Conservation (phyloP, 1,140 invertebrate genomes). For the Danaus melanippus region DNA sequence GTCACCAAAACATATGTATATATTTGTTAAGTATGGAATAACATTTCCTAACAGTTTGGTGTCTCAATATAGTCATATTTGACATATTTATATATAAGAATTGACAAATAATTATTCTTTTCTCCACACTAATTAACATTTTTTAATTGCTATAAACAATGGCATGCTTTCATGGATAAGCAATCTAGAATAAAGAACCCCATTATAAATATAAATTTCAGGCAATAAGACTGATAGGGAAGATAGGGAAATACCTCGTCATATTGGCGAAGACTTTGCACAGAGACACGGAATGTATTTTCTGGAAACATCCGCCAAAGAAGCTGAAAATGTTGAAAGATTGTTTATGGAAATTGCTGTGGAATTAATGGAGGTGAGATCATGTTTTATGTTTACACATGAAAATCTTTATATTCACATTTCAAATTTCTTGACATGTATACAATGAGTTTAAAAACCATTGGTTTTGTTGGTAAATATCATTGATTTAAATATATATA, state of each 20-base stretch:
- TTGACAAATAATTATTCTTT: no score
- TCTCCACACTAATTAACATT: no score
- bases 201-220: slow-evolving; percentile 54
- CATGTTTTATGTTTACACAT: neutral
- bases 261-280: slow-evolving; percentile 97
- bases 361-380: slow-evolving; percentile 84
- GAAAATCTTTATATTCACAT: neutral
- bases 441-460: no score
- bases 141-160: no score
- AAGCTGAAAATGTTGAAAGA: slow-evolving; percentile 97
- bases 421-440: no score
- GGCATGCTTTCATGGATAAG: no score
- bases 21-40: no score
- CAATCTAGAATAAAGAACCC: neutral
- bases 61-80: no score
- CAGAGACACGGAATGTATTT: slow-evolving; percentile 97
- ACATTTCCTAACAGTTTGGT: no score
- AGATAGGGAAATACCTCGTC: slow-evolving; percentile 93
- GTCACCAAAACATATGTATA: no score
- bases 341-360: slow-evolving; percentile 96
- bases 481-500: slow-evolving; percentile 1
- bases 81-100: no score
- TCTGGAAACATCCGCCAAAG: slow-evolving; percentile 98
- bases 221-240: slow-evolving; percentile 97
- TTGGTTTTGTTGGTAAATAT: neutral